Evolutionary conservation across 2,797 vertebrate genomes (phyloP).

Genomic region (Melanogrammus aeglefinus): DNA sequence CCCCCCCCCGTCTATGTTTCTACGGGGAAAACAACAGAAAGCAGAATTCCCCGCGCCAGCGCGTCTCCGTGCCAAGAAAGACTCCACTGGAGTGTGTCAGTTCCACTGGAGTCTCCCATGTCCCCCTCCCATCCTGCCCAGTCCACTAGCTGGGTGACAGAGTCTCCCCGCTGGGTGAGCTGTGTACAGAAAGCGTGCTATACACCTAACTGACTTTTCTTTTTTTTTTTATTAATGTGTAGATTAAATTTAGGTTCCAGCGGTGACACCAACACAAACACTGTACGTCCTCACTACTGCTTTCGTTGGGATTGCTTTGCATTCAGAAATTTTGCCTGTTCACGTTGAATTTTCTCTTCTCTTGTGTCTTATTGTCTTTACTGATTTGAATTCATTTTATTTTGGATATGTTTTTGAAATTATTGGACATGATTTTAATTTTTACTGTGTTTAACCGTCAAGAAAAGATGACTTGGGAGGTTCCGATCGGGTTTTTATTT

Average conservation of each 20-base stretch:
- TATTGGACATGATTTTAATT: conserved; percentile 56
- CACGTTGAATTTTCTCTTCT: conserved; percentile 51
- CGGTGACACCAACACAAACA: conserved; percentile 45
- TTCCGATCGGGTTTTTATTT: conserved; percentile 29
- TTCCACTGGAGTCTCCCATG: conserved; percentile 50
- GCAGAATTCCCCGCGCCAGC: not conserved
- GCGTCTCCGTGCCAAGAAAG: conserved; percentile 59
- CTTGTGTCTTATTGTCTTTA: conserved; percentile 52
- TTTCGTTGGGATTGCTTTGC: conserved; percentile 58
- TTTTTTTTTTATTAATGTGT: conserved; percentile 36
- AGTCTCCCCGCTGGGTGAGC: conserved; percentile 28
- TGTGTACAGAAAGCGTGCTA: conserved; percentile 70
- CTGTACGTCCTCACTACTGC: conserved; percentile 53
- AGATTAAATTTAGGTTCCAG: conserved; percentile 49
- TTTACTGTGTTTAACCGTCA: conserved; percentile 36
- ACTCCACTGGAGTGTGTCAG: too few species aligned
- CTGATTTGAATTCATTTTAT: conserved; percentile 51
- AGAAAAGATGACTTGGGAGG: conserved; percentile 33
- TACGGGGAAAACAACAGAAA: not conserved
- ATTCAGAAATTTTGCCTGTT: conserved; percentile 55
- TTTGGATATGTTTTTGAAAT: conserved; percentile 52
- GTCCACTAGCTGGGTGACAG: not conserved
- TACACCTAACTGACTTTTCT: conserved; percentile 45
- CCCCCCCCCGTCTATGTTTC: not conserved
- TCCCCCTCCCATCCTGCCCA: not conserved